Evolutionary conservation across 2,797 vertebrate species (phyloP), one percentile per base, ranked within the genome.

Genomic region (Streptopelia turtur): DNA sequence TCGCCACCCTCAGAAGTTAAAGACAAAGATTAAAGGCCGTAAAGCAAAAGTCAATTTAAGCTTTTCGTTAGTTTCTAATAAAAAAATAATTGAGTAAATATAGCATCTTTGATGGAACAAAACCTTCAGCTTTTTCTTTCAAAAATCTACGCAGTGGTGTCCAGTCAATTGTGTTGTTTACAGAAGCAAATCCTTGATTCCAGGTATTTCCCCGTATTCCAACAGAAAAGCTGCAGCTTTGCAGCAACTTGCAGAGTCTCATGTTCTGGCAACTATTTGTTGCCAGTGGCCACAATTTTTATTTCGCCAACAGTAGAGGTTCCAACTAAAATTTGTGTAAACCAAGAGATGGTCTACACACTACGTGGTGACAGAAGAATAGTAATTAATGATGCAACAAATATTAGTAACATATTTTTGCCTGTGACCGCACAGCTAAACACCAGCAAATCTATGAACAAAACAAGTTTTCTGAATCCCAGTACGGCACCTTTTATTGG

Each of bases 351-450:
- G 25, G 31, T 77, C 64, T 28, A 12, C 52, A 12, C 52, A 20
- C 30, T 30, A 66, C 28, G 8, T 30, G 6, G 6, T 28, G 0
- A 1, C 9, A 52, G 28, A 31, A 53, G 11, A 45, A 27, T 0
- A 79, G 13, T 21, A 64, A 94, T n/a, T 41, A 30, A 43, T 13
- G 15, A 43, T 43, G 41, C 25, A 56, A 55, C 21, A 53, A 50
- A 5, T 30, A 39, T 11, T 4, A 70, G 6, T 2, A 52, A 64
- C 16, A 70, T 27, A 11, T 16, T 69, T 82, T 28, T 63, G 16
- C 23, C 31, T 45, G 9, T 53, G 59, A 84, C 27, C 66, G 68
- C 53, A 69, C 10, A 88, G 57, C 33, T 66, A 43, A 68, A 64
- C 9, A 49, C 8, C 71, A 94, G 43, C 27, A 77, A 66, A 63